phyloP scores from a whole-genome alignment of 2,888 invertebrate genomes.

The Rhogogaster chlorosoma region DNA sequence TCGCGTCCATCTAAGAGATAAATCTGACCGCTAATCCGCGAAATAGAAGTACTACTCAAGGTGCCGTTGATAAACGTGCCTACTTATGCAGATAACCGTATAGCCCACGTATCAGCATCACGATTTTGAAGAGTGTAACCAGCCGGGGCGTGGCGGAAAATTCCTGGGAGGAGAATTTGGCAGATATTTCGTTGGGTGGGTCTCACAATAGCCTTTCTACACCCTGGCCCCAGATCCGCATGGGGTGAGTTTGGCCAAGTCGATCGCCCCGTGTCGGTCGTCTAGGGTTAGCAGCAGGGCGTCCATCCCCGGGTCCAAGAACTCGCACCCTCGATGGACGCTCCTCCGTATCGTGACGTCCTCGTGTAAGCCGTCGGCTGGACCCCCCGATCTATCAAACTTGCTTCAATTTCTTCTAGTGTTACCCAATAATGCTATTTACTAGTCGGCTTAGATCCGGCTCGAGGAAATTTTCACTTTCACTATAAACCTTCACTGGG shows the following conservation, averaged over 20 bases:
- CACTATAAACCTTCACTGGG: constrained; percentile 14
- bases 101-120: constrained; percentile 5
- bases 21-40: constrained; percentile 26
- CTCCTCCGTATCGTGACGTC: constrained; percentile 59
- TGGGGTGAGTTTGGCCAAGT: constrained; percentile 60
- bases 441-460: constrained; percentile 56
- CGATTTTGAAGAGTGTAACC: constrained; percentile 14
- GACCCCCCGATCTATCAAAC: constrained; percentile 76
- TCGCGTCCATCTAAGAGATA: background rate
- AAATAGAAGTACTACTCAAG: background rate
- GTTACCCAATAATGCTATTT: constrained; percentile 69
- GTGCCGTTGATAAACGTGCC: background rate
- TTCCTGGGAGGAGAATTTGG: constrained; percentile 62
- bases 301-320: background rate
- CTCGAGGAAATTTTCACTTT: background rate
- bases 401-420: constrained; percentile 73
- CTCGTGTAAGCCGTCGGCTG: constrained; percentile 65
- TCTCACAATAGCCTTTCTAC: constrained; percentile 63
- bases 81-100: constrained; percentile 27
- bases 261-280: constrained; percentile 60
- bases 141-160: constrained; percentile 34
- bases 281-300: constrained; percentile 28
- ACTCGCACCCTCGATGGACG: constrained; percentile 47
- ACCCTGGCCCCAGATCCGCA: background rate
- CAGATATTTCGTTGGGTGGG: constrained; percentile 71